These are phyloP conservation scores for Labeo catla DNA, from an alignment of 2,113 vertebrate species.

Conservation along the genomic window DNA sequence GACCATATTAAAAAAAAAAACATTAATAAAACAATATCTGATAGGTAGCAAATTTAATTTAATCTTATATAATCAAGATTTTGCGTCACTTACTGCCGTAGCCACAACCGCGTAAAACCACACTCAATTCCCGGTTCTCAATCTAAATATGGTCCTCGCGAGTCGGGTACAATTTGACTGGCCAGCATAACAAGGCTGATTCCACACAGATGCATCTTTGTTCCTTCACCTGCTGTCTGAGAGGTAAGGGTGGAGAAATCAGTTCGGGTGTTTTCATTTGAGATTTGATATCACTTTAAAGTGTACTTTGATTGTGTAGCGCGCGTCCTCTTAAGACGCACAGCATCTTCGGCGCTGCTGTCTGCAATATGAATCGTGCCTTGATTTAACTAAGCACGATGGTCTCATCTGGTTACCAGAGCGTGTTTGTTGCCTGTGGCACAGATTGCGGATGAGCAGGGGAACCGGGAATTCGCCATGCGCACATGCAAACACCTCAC, in stretches of 20 bases:
- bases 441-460: constrained; percentile 25
- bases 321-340: constrained; percentile 59
- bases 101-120: too few species aligned
- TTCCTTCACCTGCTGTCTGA: constrained; percentile 57
- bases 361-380: constrained; percentile 61
- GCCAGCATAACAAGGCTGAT: too few species aligned
- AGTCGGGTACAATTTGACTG: too few species aligned
- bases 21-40: too few species aligned
- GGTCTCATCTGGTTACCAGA: constrained; percentile 55
- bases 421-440: constrained; percentile 50
- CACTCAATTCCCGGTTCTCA: too few species aligned
- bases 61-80: too few species aligned
- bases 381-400: constrained; percentile 62
- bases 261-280: constrained; percentile 54
- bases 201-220: not conserved
- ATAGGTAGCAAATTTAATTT: too few species aligned
- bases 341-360: not conserved
- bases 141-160: too few species aligned
- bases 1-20: too few species aligned
- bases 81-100: too few species aligned
- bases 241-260: constrained; percentile 57
- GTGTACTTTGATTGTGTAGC: constrained; percentile 63
- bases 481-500: not conserved
- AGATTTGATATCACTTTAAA: constrained; percentile 69
- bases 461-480: not conserved